These are phyloP conservation scores for Dipodomys ordii DNA, from an alignment of 2,113 vertebrate genomes.

Conservation along the genomic window DNA sequence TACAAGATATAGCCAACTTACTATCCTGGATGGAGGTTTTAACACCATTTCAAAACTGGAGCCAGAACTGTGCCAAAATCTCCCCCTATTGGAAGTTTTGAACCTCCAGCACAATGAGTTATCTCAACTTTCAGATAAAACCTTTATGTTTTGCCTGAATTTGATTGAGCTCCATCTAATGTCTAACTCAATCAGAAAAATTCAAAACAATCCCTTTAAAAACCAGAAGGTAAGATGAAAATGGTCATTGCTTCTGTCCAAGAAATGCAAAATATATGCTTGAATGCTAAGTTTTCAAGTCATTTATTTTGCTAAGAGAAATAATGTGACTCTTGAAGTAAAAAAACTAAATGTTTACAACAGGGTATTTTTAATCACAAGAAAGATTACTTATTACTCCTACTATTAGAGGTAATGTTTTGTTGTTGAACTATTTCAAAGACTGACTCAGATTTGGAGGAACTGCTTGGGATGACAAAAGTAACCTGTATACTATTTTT, in stretches of 20 bases:
- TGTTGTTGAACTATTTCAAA: neutral
- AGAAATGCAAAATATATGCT: neutral
- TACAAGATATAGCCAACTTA: conserved; percentile 87
- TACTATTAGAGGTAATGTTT: neutral
- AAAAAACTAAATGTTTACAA: conserved; percentile 16
- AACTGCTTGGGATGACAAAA: conserved; percentile 24
- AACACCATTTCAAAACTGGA: conserved; percentile 91
- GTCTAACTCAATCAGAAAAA: conserved; percentile 88
- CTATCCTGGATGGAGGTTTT: conserved; percentile 88
- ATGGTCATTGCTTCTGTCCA: neutral
- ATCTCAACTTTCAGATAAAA: conserved; percentile 83
- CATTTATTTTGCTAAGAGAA: conserved; percentile 28
- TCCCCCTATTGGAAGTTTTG: conserved; percentile 88
- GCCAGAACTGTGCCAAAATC: conserved; percentile 86
- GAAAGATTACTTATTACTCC: neutral
- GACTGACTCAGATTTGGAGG: neutral
- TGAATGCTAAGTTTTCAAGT: conserved; percentile 20
- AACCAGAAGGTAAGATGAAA: conserved; percentile 85
- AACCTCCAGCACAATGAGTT: conserved; percentile 92
- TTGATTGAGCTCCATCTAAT: conserved; percentile 88
- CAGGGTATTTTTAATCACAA: neutral
- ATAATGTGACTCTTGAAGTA: conserved; percentile 10
- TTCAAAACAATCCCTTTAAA: conserved; percentile 90
- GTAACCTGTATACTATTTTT: neutral
- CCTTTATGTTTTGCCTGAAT: conserved; percentile 87